Conservation (phyloP, 2,113 vertebrate genomes). For the Laticauda laticaudata region DNA sequence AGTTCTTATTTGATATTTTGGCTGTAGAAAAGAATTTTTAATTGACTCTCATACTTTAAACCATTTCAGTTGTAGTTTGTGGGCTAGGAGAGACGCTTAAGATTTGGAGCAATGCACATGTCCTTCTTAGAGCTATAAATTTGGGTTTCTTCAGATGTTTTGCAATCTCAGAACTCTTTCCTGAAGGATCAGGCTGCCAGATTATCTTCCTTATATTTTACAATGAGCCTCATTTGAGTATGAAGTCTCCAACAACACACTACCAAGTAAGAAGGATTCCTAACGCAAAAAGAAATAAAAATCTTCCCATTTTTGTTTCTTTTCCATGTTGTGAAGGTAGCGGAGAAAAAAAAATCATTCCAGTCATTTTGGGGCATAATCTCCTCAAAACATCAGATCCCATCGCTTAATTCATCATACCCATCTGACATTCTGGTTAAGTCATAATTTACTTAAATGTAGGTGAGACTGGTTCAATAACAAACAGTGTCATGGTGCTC, state of each 20-base stretch:
- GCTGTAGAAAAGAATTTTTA: background rate
- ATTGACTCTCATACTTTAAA: background rate
- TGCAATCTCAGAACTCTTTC: constrained; percentile 27
- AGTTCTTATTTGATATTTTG: background rate
- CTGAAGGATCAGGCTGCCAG: background rate
- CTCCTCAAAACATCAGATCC: constrained; percentile 20
- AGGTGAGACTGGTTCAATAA: background rate
- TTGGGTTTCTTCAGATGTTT: background rate
- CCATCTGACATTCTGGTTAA: background rate
- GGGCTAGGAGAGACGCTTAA: background rate
- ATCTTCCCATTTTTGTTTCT: background rate
- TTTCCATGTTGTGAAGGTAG: background rate
- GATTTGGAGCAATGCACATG: background rate
- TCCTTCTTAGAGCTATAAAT: background rate
- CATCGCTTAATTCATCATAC: background rate
- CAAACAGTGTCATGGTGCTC: background rate
- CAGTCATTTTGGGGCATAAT: background rate
- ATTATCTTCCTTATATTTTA: background rate
- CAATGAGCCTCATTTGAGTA: background rate
- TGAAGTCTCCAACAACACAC: background rate
- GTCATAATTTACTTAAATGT: background rate
- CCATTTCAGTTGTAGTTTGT: background rate
- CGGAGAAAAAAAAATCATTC: background rate
- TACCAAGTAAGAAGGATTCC: background rate
- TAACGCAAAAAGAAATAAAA: background rate